Evolutionary conservation across 2,113 vertebrate species (phyloP).

Genomic region (Craseonycteris thonglongyai): DNA sequence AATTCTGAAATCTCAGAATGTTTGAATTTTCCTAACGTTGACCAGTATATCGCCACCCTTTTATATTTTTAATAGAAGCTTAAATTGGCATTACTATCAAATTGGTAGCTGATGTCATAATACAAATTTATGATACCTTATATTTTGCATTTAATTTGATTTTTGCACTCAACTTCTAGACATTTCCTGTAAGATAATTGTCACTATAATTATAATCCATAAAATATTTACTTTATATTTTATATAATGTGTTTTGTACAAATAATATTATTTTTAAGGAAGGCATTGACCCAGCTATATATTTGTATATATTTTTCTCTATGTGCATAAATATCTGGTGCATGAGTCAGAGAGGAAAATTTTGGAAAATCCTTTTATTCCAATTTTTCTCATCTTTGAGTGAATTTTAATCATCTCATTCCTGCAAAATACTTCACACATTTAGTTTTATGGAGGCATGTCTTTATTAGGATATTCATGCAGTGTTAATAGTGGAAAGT

Average conservation of each 20-base stretch:
- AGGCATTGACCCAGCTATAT: neutral
- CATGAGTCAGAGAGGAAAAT: neutral
- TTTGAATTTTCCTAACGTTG: neutral
- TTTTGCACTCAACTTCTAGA: neutral
- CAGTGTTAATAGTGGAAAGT: neutral
- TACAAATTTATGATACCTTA: neutral
- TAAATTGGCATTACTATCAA: slow-evolving; percentile 14
- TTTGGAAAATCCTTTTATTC: neutral
- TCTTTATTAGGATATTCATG: neutral
- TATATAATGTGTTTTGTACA: neutral
- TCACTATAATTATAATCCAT: neutral
- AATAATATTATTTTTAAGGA: neutral
- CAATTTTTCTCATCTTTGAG: neutral
- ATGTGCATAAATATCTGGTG: neutral
- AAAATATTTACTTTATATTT: neutral
- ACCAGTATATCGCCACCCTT: neutral
- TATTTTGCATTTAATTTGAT: neutral
- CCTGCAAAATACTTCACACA: neutral
- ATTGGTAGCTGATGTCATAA: neutral
- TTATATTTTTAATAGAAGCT: neutral
- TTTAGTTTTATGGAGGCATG: neutral
- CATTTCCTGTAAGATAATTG: neutral
- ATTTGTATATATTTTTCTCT: neutral
- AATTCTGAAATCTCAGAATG: too few relatives aligned
- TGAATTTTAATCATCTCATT: neutral